Conservation (phyloP, 2,888 invertebrate genomes). For the Drosophila heteroneura region DNA sequence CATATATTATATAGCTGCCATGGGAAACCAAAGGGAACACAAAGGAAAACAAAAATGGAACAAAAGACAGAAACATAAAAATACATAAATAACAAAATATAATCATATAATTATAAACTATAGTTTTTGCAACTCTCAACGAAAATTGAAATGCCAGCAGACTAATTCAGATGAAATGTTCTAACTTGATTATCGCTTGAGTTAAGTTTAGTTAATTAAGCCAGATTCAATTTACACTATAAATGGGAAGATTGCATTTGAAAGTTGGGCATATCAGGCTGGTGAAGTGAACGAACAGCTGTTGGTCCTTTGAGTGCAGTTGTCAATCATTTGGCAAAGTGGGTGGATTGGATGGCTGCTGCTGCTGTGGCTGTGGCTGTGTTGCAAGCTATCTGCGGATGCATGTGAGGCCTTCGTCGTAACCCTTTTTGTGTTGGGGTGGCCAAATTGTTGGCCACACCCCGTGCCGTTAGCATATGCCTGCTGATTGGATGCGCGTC, state of each 20-base stretch:
- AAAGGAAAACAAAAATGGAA: no score
- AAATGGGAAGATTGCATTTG: not conserved
- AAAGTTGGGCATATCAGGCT: not conserved
- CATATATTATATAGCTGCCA: not conserved
- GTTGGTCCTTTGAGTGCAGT: conserved; percentile 28
- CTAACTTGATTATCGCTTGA: not conserved
- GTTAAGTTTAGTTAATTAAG: not conserved
- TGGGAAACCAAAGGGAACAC: no score
- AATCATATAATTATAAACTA: not conserved
- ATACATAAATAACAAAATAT: not conserved
- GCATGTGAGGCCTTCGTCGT: conserved; percentile 18
- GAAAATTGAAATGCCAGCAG: not conserved
- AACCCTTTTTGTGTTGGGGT: conserved; percentile 40
- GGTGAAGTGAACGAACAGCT: no score
- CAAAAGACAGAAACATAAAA: no score
- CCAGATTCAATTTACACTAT: not conserved
- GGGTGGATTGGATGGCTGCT: not conserved
- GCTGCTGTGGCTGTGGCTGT: not conserved
- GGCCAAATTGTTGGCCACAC: conserved; percentile 65
- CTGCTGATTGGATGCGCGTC: conserved; percentile 71
- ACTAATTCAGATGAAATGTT: not conserved
- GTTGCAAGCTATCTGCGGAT: not conserved
- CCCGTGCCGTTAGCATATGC: conserved; percentile 65
- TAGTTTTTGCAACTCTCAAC: not conserved
- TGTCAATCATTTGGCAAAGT: conserved; percentile 55